These are phyloP conservation scores for Drosophila aldrichi DNA, from an alignment of 2,888 invertebrate species.

Conservation along the genomic window DNA sequence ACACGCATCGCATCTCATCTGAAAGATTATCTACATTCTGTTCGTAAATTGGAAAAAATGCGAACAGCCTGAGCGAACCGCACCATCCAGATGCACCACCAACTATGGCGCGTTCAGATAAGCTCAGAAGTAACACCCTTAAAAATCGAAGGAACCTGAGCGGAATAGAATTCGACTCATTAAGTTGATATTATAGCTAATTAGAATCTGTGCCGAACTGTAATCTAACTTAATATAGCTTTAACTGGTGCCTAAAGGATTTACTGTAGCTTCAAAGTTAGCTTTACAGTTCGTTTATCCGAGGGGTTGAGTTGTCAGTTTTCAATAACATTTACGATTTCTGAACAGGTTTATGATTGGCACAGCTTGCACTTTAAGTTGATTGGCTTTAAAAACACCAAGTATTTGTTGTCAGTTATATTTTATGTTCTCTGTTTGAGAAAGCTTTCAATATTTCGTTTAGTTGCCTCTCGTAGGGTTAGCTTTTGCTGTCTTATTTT, in stretches of 20 bases:
- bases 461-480: slow-evolving; percentile 1
- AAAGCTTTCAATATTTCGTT: slow-evolving; percentile 36
- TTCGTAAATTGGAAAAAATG: slow-evolving; percentile 24
- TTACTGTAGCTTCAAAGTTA: neutral
- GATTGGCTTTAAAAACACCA: slow-evolving; percentile 31
- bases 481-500: neutral
- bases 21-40: slow-evolving; percentile 25
- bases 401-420: neutral
- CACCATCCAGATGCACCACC: neutral
- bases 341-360: slow-evolving; percentile 45
- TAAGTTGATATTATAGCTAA: slow-evolving; percentile 69
- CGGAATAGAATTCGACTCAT: slow-evolving; percentile 58
- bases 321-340: slow-evolving; percentile 43
- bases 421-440: slow-evolving; percentile 28
- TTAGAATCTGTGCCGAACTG: slow-evolving; percentile 60
- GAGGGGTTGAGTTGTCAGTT: neutral
- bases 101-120: neutral
- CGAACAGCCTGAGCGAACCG: slow-evolving; percentile 8
- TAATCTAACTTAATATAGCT: slow-evolving; percentile 46
- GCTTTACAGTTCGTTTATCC: too few relatives aligned
- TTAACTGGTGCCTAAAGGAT: neutral
- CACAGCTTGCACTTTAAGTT: slow-evolving; percentile 28
- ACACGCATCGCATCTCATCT: neutral
- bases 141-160: neutral
- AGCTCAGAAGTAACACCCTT: slow-evolving; percentile 11